phyloP scores from a whole-genome alignment of 2,888 invertebrate genomes.

The Catocala sponsa region DNA sequence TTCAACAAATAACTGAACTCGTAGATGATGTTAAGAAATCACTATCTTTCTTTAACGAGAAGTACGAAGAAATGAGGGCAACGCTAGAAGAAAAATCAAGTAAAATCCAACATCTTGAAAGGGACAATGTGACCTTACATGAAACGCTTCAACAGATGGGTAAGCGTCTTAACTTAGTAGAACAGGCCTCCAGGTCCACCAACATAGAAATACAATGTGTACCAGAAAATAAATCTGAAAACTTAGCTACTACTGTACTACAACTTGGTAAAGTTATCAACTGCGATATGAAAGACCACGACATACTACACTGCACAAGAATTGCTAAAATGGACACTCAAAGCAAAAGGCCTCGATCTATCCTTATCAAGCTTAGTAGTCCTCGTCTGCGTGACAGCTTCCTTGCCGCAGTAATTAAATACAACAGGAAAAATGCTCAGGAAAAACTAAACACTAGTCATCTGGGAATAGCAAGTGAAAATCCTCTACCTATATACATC shows the following conservation, averaged over 20 bases:
- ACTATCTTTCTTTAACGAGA: slow-evolving; percentile 12
- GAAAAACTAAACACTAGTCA: not conserved
- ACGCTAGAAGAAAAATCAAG: slow-evolving; percentile 7
- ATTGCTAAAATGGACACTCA: not conserved
- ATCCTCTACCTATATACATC: not conserved
- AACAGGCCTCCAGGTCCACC: too few species aligned
- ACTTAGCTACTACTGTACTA: not conserved
- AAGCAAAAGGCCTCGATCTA: not conserved
- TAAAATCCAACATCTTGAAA: slow-evolving; percentile 10
- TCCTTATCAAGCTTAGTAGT: not conserved
- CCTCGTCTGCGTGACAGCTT: not conserved
- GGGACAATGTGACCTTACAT: slow-evolving; percentile 4
- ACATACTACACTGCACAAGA: not conserved
- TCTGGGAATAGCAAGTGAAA: not conserved
- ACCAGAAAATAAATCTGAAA: not conserved
- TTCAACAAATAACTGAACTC: not conserved
- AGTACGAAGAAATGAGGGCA: slow-evolving; percentile 10
- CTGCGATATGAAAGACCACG: not conserved
- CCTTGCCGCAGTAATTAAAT: not conserved
- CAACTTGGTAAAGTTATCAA: slow-evolving; percentile 1
- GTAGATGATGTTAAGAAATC: slow-evolving; percentile 7
- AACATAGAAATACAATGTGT: too few species aligned
- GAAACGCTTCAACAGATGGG: not conserved
- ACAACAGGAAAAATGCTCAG: not conserved
- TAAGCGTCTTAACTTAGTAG: slow-evolving; percentile 9